phyloP scores from a whole-genome alignment of 2,113 vertebrate genomes.

The Pangasianodon gigas region DNA sequence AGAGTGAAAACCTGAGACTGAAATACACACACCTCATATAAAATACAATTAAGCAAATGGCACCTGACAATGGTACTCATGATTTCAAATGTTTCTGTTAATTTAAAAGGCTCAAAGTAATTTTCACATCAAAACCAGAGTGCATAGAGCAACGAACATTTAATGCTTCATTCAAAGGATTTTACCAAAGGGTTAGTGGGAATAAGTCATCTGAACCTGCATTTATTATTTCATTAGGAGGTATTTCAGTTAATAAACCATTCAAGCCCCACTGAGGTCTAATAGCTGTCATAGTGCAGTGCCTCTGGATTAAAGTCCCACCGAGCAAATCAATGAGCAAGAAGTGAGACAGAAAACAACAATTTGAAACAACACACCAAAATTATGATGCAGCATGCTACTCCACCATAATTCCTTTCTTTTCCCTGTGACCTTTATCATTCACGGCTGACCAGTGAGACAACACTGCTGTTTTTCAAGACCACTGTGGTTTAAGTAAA shows the following conservation, averaged over 20 bases:
- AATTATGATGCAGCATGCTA: neutral
- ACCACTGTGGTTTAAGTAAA: neutral
- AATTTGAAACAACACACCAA: neutral
- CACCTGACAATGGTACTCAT: neutral
- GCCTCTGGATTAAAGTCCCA: neutral
- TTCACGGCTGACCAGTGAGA: neutral
- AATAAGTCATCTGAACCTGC: neutral
- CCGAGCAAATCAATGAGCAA: neutral
- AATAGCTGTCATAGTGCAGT: neutral
- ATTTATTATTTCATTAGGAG: neutral
- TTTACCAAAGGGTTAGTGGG: neutral
- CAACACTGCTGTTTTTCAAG: constrained; percentile 10
- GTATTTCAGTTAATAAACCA: constrained; percentile 7
- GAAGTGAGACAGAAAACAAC: neutral
- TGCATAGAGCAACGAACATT: neutral
- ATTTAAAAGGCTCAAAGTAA: neutral
- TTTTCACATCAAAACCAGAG: neutral
- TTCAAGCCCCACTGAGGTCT: neutral
- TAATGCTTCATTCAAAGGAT: neutral
- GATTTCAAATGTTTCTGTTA: constrained; percentile 18
- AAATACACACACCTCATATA: constrained; percentile 14
- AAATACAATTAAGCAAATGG: constrained; percentile 19
- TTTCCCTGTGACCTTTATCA: constrained; percentile 2
- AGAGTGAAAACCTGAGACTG: constrained; percentile 3
- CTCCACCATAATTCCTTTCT: neutral